A percentile compares a stretch with the other conserved stretches of the same genome.
Conservation (phyloP, 2,888 invertebrate species). For the Macropis europaea region DNA sequence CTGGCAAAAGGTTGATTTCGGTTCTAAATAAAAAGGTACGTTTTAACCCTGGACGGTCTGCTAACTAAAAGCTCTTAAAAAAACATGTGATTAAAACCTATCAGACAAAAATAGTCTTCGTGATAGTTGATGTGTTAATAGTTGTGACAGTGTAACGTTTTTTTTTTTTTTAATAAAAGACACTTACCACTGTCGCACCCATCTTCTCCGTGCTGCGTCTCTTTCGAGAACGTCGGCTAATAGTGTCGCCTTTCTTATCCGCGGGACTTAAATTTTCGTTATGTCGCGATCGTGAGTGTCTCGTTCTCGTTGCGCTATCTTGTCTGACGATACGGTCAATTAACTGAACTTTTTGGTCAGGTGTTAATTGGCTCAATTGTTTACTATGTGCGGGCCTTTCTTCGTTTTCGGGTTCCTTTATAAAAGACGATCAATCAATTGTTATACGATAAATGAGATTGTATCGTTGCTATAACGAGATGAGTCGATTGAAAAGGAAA, state of each 20-base stretch:
- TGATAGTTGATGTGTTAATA: background rate
- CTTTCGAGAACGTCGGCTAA: slow-evolving; percentile 81
- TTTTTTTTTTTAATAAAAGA: background rate
- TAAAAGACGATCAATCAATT: slow-evolving; percentile 15
- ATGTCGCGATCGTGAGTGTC: slow-evolving; percentile 73
- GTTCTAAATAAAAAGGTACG: background rate
- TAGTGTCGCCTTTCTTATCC: slow-evolving; percentile 78
- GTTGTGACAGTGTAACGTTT: background rate
- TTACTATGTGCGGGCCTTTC: slow-evolving; percentile 72
- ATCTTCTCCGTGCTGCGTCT: slow-evolving; percentile 84
- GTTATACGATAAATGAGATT: background rate
- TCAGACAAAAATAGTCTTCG: background rate
- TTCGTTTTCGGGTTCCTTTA: slow-evolving; percentile 75
- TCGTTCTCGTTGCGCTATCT: slow-evolving; percentile 65
- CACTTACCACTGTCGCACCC: slow-evolving; percentile 83
- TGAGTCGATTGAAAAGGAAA: background rate
- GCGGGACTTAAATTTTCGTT: slow-evolving; percentile 73
- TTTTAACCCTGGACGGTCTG: slow-evolving; percentile 10
- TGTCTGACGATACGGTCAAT: slow-evolving; percentile 74
- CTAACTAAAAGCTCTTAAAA: slow-evolving; percentile 24
- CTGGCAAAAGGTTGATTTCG: slow-evolving; percentile 12
- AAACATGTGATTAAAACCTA: slow-evolving; percentile 20
- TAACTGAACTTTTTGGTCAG: slow-evolving; percentile 74
- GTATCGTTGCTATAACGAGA: background rate
- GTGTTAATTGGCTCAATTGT: slow-evolving; percentile 72